phyloP scores from a whole-genome alignment of 2,113 vertebrate species.

The Phylloscopus trochiloides region DNA sequence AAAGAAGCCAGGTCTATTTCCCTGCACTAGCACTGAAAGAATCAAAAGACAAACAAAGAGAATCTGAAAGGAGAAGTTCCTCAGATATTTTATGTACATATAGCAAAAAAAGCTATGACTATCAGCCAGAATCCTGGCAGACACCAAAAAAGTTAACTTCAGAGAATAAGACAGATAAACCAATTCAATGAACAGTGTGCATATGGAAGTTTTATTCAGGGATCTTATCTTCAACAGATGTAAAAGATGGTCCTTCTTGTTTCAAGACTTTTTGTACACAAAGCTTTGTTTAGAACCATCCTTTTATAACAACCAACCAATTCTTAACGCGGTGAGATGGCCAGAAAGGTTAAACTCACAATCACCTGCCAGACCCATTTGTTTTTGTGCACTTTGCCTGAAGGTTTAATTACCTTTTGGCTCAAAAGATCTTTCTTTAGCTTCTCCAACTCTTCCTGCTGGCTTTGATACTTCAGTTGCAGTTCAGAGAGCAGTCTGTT shows the following conservation, averaged over 20 bases:
- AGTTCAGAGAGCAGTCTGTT: constrained; percentile 67
- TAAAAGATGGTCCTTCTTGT: background rate
- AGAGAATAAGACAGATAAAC: background rate
- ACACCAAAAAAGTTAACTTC: background rate
- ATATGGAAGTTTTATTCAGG: background rate
- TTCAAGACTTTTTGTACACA: background rate
- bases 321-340: background rate
- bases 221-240: background rate
- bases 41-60: background rate
- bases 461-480: constrained; percentile 82
- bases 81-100: background rate
- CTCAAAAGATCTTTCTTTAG: constrained; percentile 80
- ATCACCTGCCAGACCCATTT: background rate
- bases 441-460: constrained; percentile 85
- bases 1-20: background rate
- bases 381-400: background rate
- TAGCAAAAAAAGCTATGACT: background rate
- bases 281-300: background rate
- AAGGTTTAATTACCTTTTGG: constrained; percentile 74
- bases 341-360: background rate
- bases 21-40: background rate
- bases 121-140: background rate
- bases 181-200: background rate
- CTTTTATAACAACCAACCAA: background rate
- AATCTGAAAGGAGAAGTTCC: background rate